Evolutionary conservation across 2,888 invertebrate species (phyloP), one percentile per base, ranked within the genome.

Genomic region (Philhelius pedissequus): DNA sequence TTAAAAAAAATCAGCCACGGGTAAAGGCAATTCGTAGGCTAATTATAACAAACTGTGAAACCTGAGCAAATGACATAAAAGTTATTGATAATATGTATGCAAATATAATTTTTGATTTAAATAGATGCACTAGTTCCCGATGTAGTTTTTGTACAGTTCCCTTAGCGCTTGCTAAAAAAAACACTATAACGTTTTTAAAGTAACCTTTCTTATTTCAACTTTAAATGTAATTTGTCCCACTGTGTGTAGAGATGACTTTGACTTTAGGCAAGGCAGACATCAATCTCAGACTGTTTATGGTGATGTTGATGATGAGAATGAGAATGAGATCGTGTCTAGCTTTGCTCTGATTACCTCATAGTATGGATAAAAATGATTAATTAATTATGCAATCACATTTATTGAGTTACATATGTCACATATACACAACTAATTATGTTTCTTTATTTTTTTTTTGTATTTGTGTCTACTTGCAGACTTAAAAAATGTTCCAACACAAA

Each of bases 401-500:
- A 79, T 78, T 73, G 78, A 69, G 68, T 71, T 66, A 66, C 81
- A 76, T 73, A 69, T 82, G 71, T 77, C 81, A 82, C 54, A 48
- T 30, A 60, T 1, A 27, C 5, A 27, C 25, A 43, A 68, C 20
- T 60, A 52, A 71, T 66, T 25, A 69, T 22, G 8, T 35, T 30
- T 0, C 3, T 11, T 38, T n/a, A 15, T 22, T n/a, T 5, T 2
- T n/a, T n/a, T 25, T 25, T 45, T 54, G 45, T 11, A n/a, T 35
- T n/a, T n/a, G n/a, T n/a, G n/a, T n/a, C n/a, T n/a, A n/a, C 0
- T 75, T 76, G 7, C 70, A 81, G 76, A 52, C 32, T 32, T 48
- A 74, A 80, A 89, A 80, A 81, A 90, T 90, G 90, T 90, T 90
- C 89, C 88, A 90, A 87, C 90, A 88, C 71, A 90, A 89, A 75